Percentiles rank a stretch among this genome's conserved stretches.
These are phyloP conservation scores for Amphiprion ocellaris DNA, from an alignment of 2,113 vertebrate genomes.

Conservation along the genomic window DNA sequence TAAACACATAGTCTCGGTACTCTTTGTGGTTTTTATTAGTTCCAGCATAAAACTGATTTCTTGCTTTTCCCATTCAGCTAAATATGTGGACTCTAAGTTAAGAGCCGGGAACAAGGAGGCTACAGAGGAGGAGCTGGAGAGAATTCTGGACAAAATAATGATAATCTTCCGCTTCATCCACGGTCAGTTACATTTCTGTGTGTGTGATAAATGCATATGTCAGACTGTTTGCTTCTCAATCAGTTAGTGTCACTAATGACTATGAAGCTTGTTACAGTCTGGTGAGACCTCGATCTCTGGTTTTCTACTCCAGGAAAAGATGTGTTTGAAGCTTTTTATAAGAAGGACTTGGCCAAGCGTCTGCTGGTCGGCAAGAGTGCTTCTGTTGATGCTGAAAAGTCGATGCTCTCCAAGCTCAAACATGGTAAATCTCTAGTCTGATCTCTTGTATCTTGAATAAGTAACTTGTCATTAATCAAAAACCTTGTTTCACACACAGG, in stretches of 20 bases:
- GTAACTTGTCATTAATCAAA: not conserved
- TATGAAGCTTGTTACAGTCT: not conserved
- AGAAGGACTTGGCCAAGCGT: conserved; percentile 98
- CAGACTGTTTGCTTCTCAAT: not conserved
- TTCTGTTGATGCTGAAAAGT: conserved; percentile 99
- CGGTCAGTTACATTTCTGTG: conserved; percentile 79
- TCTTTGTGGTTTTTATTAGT: not conserved
- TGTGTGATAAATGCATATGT: not conserved
- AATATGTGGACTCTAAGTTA: conserved; percentile 98
- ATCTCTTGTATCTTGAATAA: not conserved
- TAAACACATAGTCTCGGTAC: not conserved
- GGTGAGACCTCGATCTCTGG: not conserved
- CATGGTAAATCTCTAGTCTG: conserved; percentile 85
- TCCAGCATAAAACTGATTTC: conserved; percentile 14
- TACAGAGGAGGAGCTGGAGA: conserved; percentile 98
- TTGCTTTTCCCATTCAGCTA: conserved; percentile 83
- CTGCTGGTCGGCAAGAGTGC: conserved; percentile 98
- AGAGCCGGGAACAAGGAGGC: conserved; percentile 98
- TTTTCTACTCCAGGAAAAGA: conserved; percentile 89
- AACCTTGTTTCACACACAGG: not conserved
- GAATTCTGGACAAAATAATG: conserved; percentile 99
- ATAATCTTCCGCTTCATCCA: conserved; percentile 99
- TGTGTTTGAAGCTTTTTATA: conserved; percentile 99
- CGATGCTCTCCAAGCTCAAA: conserved; percentile 99
- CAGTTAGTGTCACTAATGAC: conserved; percentile 53